These are phyloP conservation scores for Castor canadensis DNA, from an alignment of 2,113 vertebrate genomes.

Conservation along the genomic window DNA sequence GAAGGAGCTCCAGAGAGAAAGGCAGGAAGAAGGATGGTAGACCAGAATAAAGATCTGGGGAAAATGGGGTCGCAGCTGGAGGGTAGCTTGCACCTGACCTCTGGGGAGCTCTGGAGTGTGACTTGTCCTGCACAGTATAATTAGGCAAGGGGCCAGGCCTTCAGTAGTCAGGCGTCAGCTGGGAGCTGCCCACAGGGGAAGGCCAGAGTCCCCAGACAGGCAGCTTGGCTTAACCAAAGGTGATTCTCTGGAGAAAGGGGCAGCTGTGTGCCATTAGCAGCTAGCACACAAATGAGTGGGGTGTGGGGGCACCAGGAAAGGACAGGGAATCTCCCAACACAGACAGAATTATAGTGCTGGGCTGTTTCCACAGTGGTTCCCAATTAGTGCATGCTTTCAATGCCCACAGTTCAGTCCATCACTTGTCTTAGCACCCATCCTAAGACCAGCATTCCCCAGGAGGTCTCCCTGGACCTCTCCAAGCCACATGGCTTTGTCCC, in stretches of 20 bases:
- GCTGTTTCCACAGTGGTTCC: not conserved
- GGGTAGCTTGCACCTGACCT: not conserved
- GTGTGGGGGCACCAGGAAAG: not conserved
- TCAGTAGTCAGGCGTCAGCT: not conserved
- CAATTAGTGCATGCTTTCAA: not conserved
- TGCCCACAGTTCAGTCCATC: not conserved
- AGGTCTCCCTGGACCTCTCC: not conserved
- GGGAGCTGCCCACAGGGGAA: not conserved
- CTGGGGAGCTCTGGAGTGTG: not conserved
- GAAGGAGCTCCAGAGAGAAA: not conserved
- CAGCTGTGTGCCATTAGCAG: constrained; percentile 11
- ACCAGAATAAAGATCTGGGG: not conserved
- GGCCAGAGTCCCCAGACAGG: not conserved
- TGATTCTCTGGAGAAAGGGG: not conserved
- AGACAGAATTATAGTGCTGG: not conserved
- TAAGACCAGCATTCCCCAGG: not conserved
- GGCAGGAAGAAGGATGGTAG: not conserved
- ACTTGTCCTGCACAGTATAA: not conserved
- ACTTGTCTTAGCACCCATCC: not conserved
- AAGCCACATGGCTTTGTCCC: not conserved
- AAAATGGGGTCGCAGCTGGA: not conserved
- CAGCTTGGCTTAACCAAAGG: not conserved
- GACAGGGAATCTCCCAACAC: not conserved
- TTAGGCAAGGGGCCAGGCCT: not conserved
- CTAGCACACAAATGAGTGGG: not conserved